Conservation (phyloP, 2,797 vertebrate genomes). For the Pipistrellus pygmaeus region DNA sequence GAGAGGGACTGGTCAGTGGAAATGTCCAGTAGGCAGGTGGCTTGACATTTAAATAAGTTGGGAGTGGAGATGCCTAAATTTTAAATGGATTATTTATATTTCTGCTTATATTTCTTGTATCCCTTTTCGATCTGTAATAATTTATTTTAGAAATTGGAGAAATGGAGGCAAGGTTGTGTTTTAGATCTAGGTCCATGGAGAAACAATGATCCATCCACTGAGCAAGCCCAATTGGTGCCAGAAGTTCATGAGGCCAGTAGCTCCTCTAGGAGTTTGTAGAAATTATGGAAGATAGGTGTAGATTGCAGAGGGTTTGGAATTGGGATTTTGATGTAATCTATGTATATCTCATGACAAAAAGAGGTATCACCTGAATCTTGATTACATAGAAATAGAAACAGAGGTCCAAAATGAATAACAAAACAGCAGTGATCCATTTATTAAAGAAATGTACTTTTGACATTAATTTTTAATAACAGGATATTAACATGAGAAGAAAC, state of each 20-base stretch:
- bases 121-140: background rate
- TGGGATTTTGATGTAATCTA: background rate
- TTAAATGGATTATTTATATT: background rate
- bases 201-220: background rate
- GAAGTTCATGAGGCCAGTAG: background rate
- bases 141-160: slow-evolving; percentile 25
- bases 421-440: background rate
- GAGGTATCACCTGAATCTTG: background rate
- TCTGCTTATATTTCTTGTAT: background rate
- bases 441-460: background rate
- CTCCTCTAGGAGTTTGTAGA: background rate
- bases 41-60: background rate
- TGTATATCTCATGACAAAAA: background rate
- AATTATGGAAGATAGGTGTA: background rate
- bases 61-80: background rate
- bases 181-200: background rate
- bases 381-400: background rate
- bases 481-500: background rate
- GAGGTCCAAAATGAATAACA: background rate
- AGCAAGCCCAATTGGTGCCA: background rate
- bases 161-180: background rate
- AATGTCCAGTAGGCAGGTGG: background rate
- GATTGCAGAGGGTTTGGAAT: background rate
- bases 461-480: background rate
- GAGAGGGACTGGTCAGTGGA: background rate